These are phyloP conservation scores for Gymnothorax reevesii DNA, from an alignment of 2,797 vertebrate genomes.

Conservation along the genomic window DNA sequence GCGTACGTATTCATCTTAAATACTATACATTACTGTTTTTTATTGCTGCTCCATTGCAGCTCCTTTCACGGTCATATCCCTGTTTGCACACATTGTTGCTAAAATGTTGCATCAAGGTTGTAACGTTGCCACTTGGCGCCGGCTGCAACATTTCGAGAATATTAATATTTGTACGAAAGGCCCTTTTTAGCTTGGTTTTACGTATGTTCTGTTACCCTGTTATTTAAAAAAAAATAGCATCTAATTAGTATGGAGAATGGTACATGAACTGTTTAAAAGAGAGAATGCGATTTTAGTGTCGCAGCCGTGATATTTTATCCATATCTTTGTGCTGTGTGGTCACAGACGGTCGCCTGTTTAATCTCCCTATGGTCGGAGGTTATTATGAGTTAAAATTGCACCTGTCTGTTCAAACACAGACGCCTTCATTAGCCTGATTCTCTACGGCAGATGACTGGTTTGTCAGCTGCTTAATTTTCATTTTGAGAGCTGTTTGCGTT, in stretches of 20 bases:
- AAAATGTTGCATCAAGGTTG: too few relatives aligned
- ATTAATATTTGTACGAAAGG: too few relatives aligned
- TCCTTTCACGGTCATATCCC: background rate
- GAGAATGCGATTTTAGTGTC: background rate
- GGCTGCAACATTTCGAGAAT: too few relatives aligned
- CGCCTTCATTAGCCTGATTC: background rate
- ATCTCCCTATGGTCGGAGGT: background rate
- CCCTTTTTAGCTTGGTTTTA: too few relatives aligned
- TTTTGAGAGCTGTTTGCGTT: background rate
- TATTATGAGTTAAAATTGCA: background rate
- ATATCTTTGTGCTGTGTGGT: background rate
- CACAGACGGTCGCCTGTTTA: background rate
- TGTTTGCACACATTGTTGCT: too few relatives aligned
- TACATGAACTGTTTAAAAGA: background rate
- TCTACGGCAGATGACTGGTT: background rate
- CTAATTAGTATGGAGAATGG: background rate
- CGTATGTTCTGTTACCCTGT: too few relatives aligned
- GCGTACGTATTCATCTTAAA: slow-evolving; percentile 74
- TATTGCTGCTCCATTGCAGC: background rate
- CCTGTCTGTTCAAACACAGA: background rate
- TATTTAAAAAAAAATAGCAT: background rate
- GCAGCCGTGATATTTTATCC: background rate
- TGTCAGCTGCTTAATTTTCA: background rate
- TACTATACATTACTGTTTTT: too few relatives aligned
- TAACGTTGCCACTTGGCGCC: too few relatives aligned